Evolutionary conservation across 2,797 vertebrate species (phyloP), one percentile per base, ranked within the genome.

Genomic region (Hirundo rustica): DNA sequence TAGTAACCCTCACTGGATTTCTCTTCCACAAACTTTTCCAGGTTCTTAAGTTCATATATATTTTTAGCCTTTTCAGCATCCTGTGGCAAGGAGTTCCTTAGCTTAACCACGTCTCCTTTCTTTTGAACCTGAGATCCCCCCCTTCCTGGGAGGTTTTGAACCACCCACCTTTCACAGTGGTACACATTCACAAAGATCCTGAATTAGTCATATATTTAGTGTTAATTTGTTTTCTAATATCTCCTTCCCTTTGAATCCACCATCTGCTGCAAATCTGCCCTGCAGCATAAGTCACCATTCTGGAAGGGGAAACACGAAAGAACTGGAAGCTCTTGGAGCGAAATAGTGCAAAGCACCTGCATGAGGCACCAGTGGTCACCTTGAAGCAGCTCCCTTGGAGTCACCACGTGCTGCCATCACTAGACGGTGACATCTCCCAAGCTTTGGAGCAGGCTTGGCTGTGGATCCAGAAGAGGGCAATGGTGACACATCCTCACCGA

Each of bases 401-500:
- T 22, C 80, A 71, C 71, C 53, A 7, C 13, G 0, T 9, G 25
- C 16, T 68, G 64, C 86, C 77, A 38, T 77, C 67, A 2, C 83
- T 16, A 36, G 57, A 40, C 13, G 0, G 74, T 45, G 92, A 77
- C 80, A 89, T 74, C 88, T 95, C 80, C 71, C 92, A 91, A n/a
- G 44, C 74, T 92, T 96, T 72, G 88, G 93, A 88, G 67, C 93
- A 65, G 67, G 57, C 64, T 58, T 79, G 93, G 84, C 77, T 90
- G 80, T 45, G 12, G 62, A 93, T 96, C 95, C 96, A 94, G 96
- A 94, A 96, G 95, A 97, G 96, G 95, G 95, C 96, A 96, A 95
- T 95, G 94, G 95, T 95, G 95, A 80, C 92, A 95, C 96, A 80
- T 94, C 88, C 85, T 90, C 90, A 62, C 57, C 1, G 40, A 40